A percentile compares a stretch with the other conserved stretches of the same genome.
Conservation (phyloP, 1,140 invertebrate species). For the Trichonephila clavipes region DNA sequence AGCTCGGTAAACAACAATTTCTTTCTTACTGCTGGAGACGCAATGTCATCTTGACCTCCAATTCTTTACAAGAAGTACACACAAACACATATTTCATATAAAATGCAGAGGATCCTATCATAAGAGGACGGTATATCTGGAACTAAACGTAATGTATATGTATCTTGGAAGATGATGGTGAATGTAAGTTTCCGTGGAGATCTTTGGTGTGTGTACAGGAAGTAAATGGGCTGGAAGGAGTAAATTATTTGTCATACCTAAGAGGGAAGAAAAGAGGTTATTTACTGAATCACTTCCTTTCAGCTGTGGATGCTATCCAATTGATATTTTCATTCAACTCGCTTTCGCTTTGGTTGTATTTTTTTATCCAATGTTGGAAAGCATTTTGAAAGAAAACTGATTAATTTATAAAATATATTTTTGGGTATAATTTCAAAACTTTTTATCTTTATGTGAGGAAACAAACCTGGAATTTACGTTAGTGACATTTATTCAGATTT, state of each 20-base stretch:
- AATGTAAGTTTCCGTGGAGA: background rate
- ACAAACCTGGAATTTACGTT: too few species aligned
- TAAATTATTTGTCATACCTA: background rate
- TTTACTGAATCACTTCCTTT: too few species aligned
- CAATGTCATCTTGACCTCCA: background rate
- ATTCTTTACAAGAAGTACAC: background rate
- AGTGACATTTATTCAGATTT: too few species aligned
- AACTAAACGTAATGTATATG: background rate
- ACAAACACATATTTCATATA: constrained; percentile 8
- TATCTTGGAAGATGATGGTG: background rate
- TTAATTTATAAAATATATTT: too few species aligned
- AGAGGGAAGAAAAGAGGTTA: background rate
- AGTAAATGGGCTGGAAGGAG: background rate
- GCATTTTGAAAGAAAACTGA: too few species aligned
- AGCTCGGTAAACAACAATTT: background rate
- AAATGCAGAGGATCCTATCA: background rate
- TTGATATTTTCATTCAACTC: too few species aligned
- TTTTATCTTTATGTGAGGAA: too few species aligned
- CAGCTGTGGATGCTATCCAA: too few species aligned
- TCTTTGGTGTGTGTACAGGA: background rate
- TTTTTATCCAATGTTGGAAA: too few species aligned
- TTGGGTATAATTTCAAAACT: too few species aligned
- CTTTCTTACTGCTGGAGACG: background rate
- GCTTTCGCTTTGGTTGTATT: too few species aligned
- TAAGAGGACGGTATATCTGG: background rate